Evolutionary conservation across 23 tunicate species (phyloP), one percentile per base, ranked within the genome.

Genomic region (Phallusia fumigata): DNA sequence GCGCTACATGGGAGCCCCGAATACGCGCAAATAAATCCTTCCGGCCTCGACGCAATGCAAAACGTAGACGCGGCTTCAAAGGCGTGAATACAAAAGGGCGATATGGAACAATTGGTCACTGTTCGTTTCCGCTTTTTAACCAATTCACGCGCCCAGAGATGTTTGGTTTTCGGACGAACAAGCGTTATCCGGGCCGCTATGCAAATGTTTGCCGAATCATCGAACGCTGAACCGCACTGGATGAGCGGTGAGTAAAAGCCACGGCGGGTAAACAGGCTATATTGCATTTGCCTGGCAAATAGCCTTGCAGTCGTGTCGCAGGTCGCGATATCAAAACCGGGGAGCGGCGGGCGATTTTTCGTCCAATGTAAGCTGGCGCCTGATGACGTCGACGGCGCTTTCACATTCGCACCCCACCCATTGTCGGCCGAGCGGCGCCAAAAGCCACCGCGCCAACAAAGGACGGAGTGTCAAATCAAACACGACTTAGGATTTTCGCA

Each of bases 381-480:
- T 58, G 69, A 24, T 58, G 69, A 58, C 28, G 69, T 1, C 69
- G 69, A 58, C 28, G 16, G 3, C 28, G 52, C 22, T 15, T 40
- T 36, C 81, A 44, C 64, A 51, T 52, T 30, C 28, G 36, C 73
- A 5, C 73, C 83, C 35, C 72, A 13, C 72, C 73, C 69, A 21
- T 58, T 58, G 69, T 58, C 19, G 73, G 18, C 83, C 73, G 83
- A 52, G 73, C 31, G 83, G 83, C 83, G 83, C 83, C 83, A 51
- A 74, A 18, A 64, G 21, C 73, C 24, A 18, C 73, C 18, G 24
- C 72, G 40, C 33, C 26, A 40, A 52, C 52, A 47, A 79, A 28
- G 15, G 40, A 31, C 73, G n/a, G 72, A 79, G 83, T 79, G 83
- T 79, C 73, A 79, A 79, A 79, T 79, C 83, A 79, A 79, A 79